phyloP scores from a whole-genome alignment of 2,888 invertebrate species.

The Rhagonycha fulva region DNA sequence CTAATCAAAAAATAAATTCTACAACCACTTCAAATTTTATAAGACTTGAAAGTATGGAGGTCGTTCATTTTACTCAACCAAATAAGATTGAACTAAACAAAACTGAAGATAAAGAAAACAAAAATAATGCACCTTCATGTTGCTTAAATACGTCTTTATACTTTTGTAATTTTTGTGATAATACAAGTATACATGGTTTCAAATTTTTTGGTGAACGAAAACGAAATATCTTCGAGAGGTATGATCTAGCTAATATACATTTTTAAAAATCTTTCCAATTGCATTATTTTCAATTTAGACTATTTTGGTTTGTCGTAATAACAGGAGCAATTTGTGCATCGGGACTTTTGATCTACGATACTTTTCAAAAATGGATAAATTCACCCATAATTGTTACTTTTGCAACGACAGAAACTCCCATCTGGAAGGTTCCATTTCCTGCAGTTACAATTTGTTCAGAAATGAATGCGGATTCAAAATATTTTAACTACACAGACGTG shows the following conservation, averaged over 20 bases:
- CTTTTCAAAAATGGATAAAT: slow-evolving; percentile 73
- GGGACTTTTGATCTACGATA: slow-evolving; percentile 63
- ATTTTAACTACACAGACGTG: slow-evolving; percentile 9
- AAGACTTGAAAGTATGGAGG: not conserved
- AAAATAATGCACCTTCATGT: slow-evolving; percentile 12
- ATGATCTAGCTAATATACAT: not conserved
- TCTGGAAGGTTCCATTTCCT: slow-evolving; percentile 62
- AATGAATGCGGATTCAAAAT: not conserved
- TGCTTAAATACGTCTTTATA: slow-evolving; percentile 11
- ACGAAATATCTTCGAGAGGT: slow-evolving; percentile 10
- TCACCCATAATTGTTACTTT: slow-evolving; percentile 78
- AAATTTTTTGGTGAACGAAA: slow-evolving; percentile 9
- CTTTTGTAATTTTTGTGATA: slow-evolving; percentile 4
- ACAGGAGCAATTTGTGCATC: slow-evolving; percentile 58
- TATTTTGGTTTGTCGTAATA: slow-evolving; percentile 2
- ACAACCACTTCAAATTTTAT: no score
- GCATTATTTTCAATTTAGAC: not conserved
- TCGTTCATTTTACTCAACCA: not conserved
- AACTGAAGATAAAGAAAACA: not conserved
- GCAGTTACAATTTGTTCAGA: slow-evolving; percentile 52
- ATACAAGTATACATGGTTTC: slow-evolving; percentile 5
- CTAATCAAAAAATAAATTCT: no score
- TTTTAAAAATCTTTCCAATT: not conserved
- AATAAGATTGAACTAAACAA: not conserved
- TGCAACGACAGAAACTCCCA: slow-evolving; percentile 72